These are phyloP conservation scores for Varanus komodoensis DNA, from an alignment of 2,113 vertebrate species.

Conservation along the genomic window DNA sequence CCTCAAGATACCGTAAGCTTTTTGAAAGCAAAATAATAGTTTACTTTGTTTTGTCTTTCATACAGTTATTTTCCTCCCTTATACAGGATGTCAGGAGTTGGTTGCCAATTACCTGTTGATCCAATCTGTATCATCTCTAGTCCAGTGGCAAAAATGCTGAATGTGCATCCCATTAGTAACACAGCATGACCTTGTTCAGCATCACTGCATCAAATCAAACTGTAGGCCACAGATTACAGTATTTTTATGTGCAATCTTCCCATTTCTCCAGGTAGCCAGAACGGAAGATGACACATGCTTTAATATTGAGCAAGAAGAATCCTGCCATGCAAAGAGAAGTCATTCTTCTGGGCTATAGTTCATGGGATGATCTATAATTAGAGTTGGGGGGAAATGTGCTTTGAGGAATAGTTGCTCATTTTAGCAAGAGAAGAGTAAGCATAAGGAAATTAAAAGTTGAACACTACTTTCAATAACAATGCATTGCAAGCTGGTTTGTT, in stretches of 20 bases:
- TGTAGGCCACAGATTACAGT: background rate
- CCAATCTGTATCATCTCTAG: background rate
- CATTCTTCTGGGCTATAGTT: background rate
- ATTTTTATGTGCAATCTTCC: background rate
- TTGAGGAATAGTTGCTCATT: background rate
- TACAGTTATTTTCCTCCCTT: background rate
- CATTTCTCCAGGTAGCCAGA: background rate
- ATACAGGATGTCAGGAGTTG: background rate
- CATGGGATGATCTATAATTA: slow-evolving; percentile 19
- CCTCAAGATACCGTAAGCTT: background rate
- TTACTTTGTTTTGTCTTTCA: background rate
- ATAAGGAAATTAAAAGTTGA: slow-evolving; percentile 1
- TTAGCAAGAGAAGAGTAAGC: background rate
- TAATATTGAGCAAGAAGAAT: background rate
- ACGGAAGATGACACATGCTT: no score
- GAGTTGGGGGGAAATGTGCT: background rate
- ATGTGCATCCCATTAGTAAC: background rate
- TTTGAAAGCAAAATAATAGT: background rate
- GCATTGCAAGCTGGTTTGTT: background rate
- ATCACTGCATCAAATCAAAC: background rate
- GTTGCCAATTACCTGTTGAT: background rate
- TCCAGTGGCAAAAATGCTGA: background rate
- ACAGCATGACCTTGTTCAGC: background rate
- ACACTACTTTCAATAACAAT: background rate
- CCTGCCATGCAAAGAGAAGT: background rate